These are phyloP conservation scores for Panurus biarmicus DNA, from an alignment of 2,113 vertebrate genomes.

Conservation along the genomic window DNA sequence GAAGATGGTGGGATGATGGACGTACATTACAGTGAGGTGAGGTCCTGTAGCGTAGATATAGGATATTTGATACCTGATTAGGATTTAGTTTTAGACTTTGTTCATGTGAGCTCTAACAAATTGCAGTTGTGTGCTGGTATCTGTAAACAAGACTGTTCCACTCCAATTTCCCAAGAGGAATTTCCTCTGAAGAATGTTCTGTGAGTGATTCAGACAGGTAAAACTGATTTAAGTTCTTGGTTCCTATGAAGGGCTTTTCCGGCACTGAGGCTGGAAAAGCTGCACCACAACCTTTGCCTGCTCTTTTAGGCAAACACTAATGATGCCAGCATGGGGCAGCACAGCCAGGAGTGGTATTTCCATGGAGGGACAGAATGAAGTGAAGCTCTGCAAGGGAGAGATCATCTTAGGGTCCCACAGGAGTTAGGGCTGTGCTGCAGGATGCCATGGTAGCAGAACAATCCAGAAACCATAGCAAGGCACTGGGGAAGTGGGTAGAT, in stretches of 20 bases:
- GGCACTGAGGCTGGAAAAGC: not conserved
- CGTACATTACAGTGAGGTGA: slow-evolving; percentile 93
- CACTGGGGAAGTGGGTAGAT: not conserved
- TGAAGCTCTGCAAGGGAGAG: not conserved
- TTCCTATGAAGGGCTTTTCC: not conserved
- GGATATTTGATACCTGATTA: not conserved
- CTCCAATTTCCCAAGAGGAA: not conserved
- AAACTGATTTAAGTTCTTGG: not conserved
- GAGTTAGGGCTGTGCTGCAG: not conserved
- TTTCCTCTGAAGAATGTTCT: not conserved
- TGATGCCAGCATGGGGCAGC: not conserved
- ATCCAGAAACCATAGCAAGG: not conserved
- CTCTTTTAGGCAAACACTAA: not conserved
- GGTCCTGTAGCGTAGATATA: not conserved
- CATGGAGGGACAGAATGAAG: not conserved
- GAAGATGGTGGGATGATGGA: slow-evolving; percentile 96
- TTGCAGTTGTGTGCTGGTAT: not conserved
- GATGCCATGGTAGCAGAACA: not conserved
- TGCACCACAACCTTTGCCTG: not conserved
- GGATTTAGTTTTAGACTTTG: not conserved
- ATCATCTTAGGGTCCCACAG: not conserved
- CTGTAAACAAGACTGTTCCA: not conserved
- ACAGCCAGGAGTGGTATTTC: not conserved
- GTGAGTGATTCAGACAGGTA: not conserved
- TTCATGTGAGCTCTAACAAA: not conserved